Conservation (phyloP, 2,797 vertebrate genomes). For the Vultur gryphus region DNA sequence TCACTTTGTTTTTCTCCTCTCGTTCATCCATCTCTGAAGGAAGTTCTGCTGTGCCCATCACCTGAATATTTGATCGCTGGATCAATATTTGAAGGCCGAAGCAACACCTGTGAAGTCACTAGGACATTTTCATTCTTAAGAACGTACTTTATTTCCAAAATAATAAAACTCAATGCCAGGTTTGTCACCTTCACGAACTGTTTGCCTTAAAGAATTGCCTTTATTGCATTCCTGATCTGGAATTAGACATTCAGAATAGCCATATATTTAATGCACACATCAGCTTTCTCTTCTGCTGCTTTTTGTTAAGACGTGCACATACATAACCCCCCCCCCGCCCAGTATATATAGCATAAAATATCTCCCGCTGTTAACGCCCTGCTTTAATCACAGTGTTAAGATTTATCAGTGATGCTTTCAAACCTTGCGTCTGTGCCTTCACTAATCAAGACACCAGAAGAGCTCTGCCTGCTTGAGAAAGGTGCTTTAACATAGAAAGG, state of each 20-base stretch:
- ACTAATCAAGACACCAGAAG: background rate
- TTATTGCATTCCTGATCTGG: background rate
- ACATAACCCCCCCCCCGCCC: no score
- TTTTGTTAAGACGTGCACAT: background rate
- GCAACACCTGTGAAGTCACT: background rate
- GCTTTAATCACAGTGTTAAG: background rate
- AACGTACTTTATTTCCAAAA: background rate
- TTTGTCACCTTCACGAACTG: background rate
- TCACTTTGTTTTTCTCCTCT: background rate
- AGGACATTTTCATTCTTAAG: background rate
- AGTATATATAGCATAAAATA: rapidly evolving
- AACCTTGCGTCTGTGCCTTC: background rate
- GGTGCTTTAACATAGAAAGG: background rate
- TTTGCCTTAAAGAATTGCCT: background rate
- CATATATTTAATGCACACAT: background rate
- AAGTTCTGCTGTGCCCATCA: background rate
- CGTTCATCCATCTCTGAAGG: background rate
- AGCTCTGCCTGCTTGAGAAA: background rate
- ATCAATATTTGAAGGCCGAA: background rate
- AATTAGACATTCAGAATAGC: background rate
- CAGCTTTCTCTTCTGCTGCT: background rate
- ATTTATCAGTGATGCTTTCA: background rate
- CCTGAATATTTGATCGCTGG: background rate
- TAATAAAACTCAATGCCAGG: background rate
- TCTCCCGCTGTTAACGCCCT: background rate